Conservation (phyloP, 2,113 vertebrate genomes). For the Aspiorhynchus laticeps region DNA sequence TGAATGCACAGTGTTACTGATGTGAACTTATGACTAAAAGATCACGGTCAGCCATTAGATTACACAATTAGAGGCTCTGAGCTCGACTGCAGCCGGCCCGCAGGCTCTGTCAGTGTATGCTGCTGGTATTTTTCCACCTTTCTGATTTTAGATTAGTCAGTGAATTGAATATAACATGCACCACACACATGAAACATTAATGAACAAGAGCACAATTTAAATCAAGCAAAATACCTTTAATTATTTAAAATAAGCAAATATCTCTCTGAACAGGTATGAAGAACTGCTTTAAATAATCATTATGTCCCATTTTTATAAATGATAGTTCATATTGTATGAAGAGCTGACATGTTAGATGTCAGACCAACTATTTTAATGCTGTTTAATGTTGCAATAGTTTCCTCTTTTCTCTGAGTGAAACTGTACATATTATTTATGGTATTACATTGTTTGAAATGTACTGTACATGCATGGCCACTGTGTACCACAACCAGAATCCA, state of each 20-base stretch:
- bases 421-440: too few species aligned
- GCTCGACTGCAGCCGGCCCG: background rate
- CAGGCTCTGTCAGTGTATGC: background rate
- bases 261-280: too few species aligned
- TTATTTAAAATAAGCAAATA: background rate
- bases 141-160: constrained; percentile 14
- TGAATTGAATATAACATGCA: background rate
- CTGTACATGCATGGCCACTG: too few species aligned
- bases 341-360: background rate
- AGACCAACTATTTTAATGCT: too few species aligned
- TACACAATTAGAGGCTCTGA: background rate
- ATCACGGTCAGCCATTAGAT: background rate
- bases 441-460: too few species aligned
- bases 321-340: too few species aligned
- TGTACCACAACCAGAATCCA: background rate
- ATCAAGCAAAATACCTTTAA: too few species aligned
- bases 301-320: too few species aligned
- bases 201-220: too few species aligned
- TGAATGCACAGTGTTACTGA: constrained; percentile 52
- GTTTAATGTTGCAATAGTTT: background rate
- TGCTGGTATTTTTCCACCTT: background rate
- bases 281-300: too few species aligned
- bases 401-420: background rate
- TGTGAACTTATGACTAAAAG: constrained; percentile 39
- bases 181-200: background rate